Evolutionary conservation across 2,888 invertebrate genomes (phyloP).

Genomic region (Tupiocoris notatus): DNA sequence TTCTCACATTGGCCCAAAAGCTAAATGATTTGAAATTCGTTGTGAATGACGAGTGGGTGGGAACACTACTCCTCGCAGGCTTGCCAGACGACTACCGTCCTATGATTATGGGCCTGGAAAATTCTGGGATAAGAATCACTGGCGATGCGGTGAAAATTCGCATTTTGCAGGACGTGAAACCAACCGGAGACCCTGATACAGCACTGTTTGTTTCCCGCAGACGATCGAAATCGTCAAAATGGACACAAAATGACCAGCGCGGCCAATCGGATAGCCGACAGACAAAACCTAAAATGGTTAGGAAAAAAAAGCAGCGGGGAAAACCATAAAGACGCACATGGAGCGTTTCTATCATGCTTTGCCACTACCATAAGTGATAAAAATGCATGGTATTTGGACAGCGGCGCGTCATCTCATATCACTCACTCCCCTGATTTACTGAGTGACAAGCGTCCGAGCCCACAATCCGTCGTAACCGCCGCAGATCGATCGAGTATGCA

Average conservation of each 20-base stretch:
- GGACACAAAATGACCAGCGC: not conserved
- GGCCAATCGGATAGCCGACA: not conserved
- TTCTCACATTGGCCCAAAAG: no score
- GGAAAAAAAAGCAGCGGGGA: not conserved
- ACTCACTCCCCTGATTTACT: not conserved
- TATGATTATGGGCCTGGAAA: conserved; percentile 32
- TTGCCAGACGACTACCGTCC: conserved; percentile 29
- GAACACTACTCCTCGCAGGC: conserved; percentile 22
- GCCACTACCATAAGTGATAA: not conserved
- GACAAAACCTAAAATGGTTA: not conserved
- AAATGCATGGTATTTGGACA: not conserved
- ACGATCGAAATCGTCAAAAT: not conserved
- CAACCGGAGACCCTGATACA: not conserved
- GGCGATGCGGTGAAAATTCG: conserved; percentile 26
- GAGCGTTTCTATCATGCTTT: not conserved
- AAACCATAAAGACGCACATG: not conserved
- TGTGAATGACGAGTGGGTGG: no score
- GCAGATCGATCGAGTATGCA: not conserved
- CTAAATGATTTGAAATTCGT: no score
- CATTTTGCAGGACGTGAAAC: conserved; percentile 19
- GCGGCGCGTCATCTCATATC: not conserved
- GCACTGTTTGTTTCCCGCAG: not conserved
- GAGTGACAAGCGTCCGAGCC: not conserved
- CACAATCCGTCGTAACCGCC: not conserved
- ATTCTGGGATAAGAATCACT: conserved; percentile 13